phyloP scores from a whole-genome alignment of 1,140 invertebrate species.

The Reticulitermes speratus region DNA sequence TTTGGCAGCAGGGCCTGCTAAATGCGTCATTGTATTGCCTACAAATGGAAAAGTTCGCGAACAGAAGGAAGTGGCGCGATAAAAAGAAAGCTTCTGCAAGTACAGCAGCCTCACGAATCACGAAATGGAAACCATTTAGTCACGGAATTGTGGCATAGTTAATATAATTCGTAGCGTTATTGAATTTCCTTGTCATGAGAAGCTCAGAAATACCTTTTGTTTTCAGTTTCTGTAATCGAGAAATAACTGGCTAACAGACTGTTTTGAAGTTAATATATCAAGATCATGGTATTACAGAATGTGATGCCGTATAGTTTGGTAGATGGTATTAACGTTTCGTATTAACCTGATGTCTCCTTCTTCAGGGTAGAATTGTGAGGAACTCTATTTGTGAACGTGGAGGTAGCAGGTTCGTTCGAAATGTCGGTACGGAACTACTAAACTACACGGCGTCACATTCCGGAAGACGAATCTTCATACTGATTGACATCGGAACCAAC shows the following conservation, averaged over 20 bases:
- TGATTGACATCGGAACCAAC: too few species aligned
- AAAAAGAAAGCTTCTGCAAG: neutral
- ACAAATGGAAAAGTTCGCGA: neutral
- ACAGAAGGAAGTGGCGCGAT: neutral
- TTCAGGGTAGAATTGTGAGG: too few species aligned
- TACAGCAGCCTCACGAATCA: neutral
- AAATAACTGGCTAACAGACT: neutral
- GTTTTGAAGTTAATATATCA: neutral
- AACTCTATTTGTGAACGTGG: too few species aligned
- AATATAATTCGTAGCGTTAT: neutral
- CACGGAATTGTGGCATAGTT: neutral
- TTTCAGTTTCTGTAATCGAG: neutral
- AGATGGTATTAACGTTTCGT: too few species aligned
- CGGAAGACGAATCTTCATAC: too few species aligned
- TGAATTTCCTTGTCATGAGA: neutral
- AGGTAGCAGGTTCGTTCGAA: too few species aligned
- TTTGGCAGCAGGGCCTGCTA: neutral
- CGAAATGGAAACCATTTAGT: conserved; percentile 7
- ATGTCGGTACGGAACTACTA: too few species aligned
- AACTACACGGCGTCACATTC: too few species aligned
- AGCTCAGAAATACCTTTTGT: neutral
- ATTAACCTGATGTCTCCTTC: too few species aligned
- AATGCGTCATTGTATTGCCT: neutral
- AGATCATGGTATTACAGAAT: too few species aligned
- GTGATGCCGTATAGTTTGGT: too few species aligned